Evolutionary conservation across 2,797 vertebrate species (phyloP), one percentile per base, ranked within the genome.

Genomic region (Apogon hyalosoma): DNA sequence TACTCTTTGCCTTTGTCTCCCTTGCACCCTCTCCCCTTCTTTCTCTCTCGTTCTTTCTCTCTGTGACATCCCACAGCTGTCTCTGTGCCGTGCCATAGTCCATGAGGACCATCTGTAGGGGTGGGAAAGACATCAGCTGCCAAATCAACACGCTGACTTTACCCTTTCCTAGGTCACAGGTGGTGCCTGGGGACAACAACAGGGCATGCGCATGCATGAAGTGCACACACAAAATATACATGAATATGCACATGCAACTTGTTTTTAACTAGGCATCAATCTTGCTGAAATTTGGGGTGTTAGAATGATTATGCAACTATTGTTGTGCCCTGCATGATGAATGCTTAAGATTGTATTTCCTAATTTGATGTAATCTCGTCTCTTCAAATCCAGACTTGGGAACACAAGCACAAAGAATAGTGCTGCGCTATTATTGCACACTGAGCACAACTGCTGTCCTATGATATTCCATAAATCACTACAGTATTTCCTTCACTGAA

Each of bases 71-170:
- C 28, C 56, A 76, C 83, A 84, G 80, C 77, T 85, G 74, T 80
- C 59, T 18, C 56, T 24, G 38, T 49, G 52, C 54, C 6, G 13
- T 62, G 55, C 62, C 28, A 11, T 45, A 53, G 59, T 58, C 67
- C 58, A 76, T 81, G 48, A 57, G 51, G 69, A 57, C 83, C 84
- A 87, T 87, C 81, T 85, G 86, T 43, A 53, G n/a, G 49, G 60
- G 52, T 33, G 61, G 56, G 21, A 63, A 71, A 68, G 54, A 69
- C 61, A 74, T 85, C 74, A 75, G 75, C 71, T 80, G 77, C 73
- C 75, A 75, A 73, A 82, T 82, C 69, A 85, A 79, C 82, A 80
- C 66, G 33, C 50, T 78, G 63, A 78, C 63, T 71, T 83, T 66
- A 80, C 53, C 69, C 68, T 77, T 63, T 46, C 42, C 9, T 6